These are phyloP conservation scores for Syrmaticus mikado DNA, from an alignment of 2,113 vertebrate species.

Conservation along the genomic window DNA sequence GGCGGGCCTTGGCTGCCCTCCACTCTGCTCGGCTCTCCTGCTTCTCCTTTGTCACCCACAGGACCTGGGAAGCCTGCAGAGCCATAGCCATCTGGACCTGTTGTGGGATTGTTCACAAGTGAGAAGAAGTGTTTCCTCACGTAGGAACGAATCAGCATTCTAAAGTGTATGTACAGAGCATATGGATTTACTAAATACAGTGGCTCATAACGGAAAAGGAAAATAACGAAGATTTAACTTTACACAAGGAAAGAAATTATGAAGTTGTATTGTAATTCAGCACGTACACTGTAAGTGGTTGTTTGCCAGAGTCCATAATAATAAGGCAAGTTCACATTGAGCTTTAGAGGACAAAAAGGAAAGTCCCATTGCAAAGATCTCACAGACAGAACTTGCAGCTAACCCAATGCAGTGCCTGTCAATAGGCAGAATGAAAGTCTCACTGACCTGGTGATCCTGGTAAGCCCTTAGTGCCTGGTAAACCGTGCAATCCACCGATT, in stretches of 20 bases:
- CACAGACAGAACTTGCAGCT: not conserved
- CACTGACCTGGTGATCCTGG: conserved; percentile 86
- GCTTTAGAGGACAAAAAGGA: not conserved
- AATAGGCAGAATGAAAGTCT: not conserved
- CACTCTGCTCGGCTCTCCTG: conserved; percentile 81
- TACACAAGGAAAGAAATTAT: not conserved
- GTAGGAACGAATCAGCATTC: not conserved
- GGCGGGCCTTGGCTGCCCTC: conserved; percentile 78
- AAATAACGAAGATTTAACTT: not conserved
- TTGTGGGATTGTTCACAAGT: not conserved
- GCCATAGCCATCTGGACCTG: conserved; percentile 85
- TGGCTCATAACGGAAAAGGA: not conserved
- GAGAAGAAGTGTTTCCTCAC: not conserved
- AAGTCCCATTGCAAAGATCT: not conserved
- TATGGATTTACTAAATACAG: not conserved
- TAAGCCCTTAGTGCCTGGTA: conserved; percentile 85
- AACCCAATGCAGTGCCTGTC: not conserved
- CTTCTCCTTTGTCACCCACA: conserved; percentile 84
- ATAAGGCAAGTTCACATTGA: not conserved
- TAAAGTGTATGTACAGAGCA: rapidly evolving
- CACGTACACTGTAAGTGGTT: not conserved
- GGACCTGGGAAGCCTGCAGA: conserved; percentile 80
- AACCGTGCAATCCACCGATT: conserved; percentile 83
- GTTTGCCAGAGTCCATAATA: not conserved
- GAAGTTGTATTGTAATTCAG: not conserved